Conservation (phyloP, 2,113 vertebrate genomes). For the Tragulus kanchil region DNA sequence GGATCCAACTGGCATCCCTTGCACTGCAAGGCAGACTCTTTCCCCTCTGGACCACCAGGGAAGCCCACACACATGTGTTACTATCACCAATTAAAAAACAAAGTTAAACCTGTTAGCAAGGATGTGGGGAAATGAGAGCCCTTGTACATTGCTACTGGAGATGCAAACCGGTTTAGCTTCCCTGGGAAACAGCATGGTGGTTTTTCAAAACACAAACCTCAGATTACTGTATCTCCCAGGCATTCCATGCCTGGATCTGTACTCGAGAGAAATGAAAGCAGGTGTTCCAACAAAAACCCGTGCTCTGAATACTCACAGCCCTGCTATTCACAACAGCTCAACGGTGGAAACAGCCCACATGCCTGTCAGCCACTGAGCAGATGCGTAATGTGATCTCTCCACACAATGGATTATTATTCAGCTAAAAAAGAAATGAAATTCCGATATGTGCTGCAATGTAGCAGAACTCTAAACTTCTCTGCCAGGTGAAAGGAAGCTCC, state of each 20-base stretch:
- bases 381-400: no score
- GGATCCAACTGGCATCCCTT: neutral
- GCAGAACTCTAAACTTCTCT: neutral
- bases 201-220: neutral
- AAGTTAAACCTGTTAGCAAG: neutral
- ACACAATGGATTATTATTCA: neutral
- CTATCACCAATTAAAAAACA: neutral
- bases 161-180: neutral
- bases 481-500: neutral
- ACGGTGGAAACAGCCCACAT: no score
- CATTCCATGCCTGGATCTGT: rapidly evolving
- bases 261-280: neutral
- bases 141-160: neutral
- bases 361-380: neutral
- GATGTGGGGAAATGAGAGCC: neutral
- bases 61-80: neutral
- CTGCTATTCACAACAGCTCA: rapidly evolving
- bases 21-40: neutral
- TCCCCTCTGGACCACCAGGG: neutral
- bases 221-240: neutral
- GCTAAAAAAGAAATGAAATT: neutral
- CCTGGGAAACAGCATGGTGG: neutral
- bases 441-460: rapidly evolving
- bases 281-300: neutral
- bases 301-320: rapidly evolving